A percentile compares a stretch with the other conserved stretches of the same genome.
These are phyloP conservation scores for Solea solea DNA, from an alignment of 2,113 vertebrate genomes.

Conservation along the genomic window DNA sequence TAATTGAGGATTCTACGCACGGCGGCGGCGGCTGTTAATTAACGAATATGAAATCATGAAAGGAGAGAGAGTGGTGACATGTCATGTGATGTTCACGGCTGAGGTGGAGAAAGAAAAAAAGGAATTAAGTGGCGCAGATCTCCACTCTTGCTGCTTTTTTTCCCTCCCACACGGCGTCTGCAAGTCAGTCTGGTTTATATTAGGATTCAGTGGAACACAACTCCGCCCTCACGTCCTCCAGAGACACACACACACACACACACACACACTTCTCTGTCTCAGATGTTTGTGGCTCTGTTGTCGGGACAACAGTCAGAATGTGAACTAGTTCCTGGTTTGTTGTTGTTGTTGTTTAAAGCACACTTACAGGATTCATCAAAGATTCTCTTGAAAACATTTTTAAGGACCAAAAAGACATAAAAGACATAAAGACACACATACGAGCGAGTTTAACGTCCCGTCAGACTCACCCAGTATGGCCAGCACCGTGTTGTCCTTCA, in stretches of 20 bases:
- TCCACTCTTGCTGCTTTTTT: conserved; percentile 6
- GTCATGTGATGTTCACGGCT: not conserved
- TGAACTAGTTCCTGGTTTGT: too few species aligned
- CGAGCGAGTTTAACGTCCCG: too few species aligned
- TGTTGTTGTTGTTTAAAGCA: too few species aligned
- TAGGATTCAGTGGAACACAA: conserved; percentile 16
- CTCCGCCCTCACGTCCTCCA: conserved; percentile 24
- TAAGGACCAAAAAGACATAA: too few species aligned
- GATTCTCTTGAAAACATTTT: too few species aligned
- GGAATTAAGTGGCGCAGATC: too few species aligned
- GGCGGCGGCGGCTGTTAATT: not conserved
- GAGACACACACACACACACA: not conserved
- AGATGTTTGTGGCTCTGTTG: too few species aligned
- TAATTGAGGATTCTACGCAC: not conserved
- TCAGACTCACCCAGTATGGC: conserved; percentile 78
- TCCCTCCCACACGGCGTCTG: conserved; percentile 36
- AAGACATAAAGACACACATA: too few species aligned
- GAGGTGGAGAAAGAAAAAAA: not conserved
- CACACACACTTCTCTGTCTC: not conserved
- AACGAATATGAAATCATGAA: not conserved
- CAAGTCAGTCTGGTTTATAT: conserved; percentile 33
- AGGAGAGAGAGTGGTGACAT: not conserved
- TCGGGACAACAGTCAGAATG: too few species aligned
- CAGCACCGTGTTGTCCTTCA: conserved; percentile 83
- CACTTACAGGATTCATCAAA: too few species aligned